A percentile compares a stretch with the other conserved stretches of the same genome.
phyloP scores from a whole-genome alignment of 2,113 vertebrate species.

The Cyanoderma ruficeps region DNA sequence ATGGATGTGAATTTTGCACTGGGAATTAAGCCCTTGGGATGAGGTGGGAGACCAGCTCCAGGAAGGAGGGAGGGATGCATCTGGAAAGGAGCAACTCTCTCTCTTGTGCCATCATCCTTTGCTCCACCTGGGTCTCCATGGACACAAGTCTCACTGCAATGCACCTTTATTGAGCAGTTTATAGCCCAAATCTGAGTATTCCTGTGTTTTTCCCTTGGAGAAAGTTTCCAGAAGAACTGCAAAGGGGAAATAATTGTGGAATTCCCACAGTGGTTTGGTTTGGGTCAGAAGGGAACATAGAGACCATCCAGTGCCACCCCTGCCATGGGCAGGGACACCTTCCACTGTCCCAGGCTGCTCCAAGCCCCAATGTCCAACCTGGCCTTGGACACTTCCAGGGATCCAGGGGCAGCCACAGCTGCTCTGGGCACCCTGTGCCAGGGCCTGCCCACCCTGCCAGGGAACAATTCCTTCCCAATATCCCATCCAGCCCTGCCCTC shows the following conservation, averaged over 20 bases:
- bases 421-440: not conserved
- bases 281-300: not conserved
- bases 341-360: not conserved
- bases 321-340: not conserved
- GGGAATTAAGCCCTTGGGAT: not conserved
- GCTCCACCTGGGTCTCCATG: not conserved
- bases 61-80: not conserved
- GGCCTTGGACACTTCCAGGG: not conserved
- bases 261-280: not conserved
- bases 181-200: not conserved
- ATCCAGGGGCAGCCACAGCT: not conserved
- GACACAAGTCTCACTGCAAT: not conserved
- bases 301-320: not conserved
- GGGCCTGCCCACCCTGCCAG: not conserved
- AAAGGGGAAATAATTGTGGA: not conserved
- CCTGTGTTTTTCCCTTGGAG: not conserved
- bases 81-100: not conserved
- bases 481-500: not conserved
- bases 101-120: accelerated
- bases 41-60: not conserved
- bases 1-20: not conserved
- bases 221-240: not conserved
- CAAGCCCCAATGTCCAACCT: not conserved
- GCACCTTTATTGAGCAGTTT: not conserved
- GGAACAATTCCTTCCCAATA: not conserved